Evolutionary conservation across 2,888 invertebrate genomes (phyloP).

Genomic region (Tortricodes alternella): DNA sequence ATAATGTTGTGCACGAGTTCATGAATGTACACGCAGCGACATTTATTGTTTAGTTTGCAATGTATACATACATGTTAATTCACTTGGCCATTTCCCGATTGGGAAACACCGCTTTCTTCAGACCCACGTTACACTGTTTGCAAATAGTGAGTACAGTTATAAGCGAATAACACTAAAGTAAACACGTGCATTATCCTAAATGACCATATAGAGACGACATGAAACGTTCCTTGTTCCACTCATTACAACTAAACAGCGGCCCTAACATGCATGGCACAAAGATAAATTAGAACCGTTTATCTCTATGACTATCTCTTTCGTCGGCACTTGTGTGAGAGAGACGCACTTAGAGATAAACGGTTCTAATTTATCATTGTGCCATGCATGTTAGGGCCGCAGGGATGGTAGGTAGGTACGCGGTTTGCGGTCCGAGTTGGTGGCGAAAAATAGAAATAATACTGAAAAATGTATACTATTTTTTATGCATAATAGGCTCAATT

Average conservation of each 20-base stretch:
- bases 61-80: conserved; percentile 1
- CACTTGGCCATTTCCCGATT: not conserved
- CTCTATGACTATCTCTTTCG: too few relatives aligned
- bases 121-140: conserved; percentile 21
- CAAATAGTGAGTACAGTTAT: conserved; percentile 21
- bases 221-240: conserved; percentile 19
- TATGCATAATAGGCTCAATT: too few relatives aligned
- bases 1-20: too few relatives aligned
- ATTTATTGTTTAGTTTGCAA: not conserved
- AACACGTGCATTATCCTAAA: conserved; percentile 62
- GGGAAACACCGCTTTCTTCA: conserved; percentile 12
- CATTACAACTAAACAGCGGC: conserved; percentile 23
- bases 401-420: conserved; percentile 7
- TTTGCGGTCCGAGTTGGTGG: too few relatives aligned
- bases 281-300: too few relatives aligned
- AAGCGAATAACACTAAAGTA: conserved; percentile 34
- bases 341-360: too few relatives aligned
- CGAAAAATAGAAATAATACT: too few relatives aligned
- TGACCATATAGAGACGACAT: conserved; percentile 42
- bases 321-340: too few relatives aligned
- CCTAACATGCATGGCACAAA: too few relatives aligned
- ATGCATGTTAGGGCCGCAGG: too few relatives aligned
- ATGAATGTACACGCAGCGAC: not conserved
- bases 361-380: too few relatives aligned
- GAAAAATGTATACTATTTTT: too few relatives aligned